Evolutionary conservation across 2,113 vertebrate species (phyloP), one percentile per base, ranked within the genome.

Genomic region (Chloropsis cyanopogon): DNA sequence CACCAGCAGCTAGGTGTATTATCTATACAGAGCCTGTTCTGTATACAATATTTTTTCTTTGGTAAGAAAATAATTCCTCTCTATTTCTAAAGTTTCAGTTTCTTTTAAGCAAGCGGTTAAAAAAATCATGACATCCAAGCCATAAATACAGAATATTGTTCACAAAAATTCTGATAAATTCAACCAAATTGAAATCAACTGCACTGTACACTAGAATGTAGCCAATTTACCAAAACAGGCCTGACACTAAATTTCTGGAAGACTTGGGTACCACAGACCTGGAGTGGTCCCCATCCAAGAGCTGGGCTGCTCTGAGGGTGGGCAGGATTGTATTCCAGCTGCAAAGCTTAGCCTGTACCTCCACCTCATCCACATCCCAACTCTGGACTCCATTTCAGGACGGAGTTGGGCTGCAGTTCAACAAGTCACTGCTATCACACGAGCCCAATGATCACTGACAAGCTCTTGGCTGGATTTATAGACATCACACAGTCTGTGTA

Each of bases 371-470:
- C 22, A 6, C 39, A 25, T 2, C 65, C 41, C 68, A 12, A 1
- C 35, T 20, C n/a, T 11, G 0, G 54, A 33, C 50, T 41, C 46
- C 37, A 3, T 41, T 26, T 37, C 70, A 41, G 5, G 0, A 4
- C 9, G 54, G 52, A 83, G 54, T 20, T 28, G 22, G 81, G 14
- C 66, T 24, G 42, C 37, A 24, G 20, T 8, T 33, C 65, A n/a
- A 39, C 26, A 9, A 19, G 57, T 47, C 69, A 44, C 65, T 83
- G 76, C 46, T 23, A 12, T 10, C 22, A 26, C 28, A 6, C 2
- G 12, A 82, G 54, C 50, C 83, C 37, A 28, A 0, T 1, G 10
- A 33, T 56, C 77, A 52, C 46, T 20, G 28, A 49, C 78, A 41
- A 81, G 31, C 33, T 82, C 69, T 54, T 57, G 60, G 39, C 56